Conservation (phyloP, 2,797 vertebrate genomes). For the Enteromius trimaculatus region DNA sequence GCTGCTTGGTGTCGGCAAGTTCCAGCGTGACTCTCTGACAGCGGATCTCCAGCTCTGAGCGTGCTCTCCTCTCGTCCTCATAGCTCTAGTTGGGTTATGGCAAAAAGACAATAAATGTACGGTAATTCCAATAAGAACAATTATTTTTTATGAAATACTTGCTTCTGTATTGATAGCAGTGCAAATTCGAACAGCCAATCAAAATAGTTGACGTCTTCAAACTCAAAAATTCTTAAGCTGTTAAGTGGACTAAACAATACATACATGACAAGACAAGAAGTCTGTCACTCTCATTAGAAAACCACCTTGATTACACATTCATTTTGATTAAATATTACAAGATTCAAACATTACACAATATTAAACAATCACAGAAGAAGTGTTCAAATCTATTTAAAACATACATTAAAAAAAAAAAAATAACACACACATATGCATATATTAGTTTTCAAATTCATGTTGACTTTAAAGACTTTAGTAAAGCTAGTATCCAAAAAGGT, state of each 20-base stretch:
- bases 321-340: too few species aligned
- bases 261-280: not conserved
- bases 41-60: slow-evolving; percentile 87
- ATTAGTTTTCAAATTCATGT: not conserved
- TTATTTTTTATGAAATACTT: not conserved
- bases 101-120: slow-evolving; percentile 11
- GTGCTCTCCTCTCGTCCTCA: slow-evolving; percentile 86
- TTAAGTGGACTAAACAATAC: not conserved
- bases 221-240: not conserved
- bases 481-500: not conserved
- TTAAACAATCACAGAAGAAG: not conserved
- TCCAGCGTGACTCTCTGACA: slow-evolving; percentile 91
- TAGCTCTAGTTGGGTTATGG: slow-evolving; percentile 79
- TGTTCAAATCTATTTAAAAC: not conserved
- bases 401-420: not conserved
- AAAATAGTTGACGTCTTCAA: not conserved
- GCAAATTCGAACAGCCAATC: not conserved
- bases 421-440: not conserved
- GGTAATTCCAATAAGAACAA: too few species aligned
- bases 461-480: not conserved
- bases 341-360: not conserved
- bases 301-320: too few species aligned
- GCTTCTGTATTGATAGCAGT: not conserved
- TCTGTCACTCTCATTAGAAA: not conserved
- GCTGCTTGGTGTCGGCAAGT: slow-evolving; percentile 91